These are phyloP conservation scores for Taenioides sp. DNA, from an alignment of 2,797 vertebrate species.

Conservation along the genomic window DNA sequence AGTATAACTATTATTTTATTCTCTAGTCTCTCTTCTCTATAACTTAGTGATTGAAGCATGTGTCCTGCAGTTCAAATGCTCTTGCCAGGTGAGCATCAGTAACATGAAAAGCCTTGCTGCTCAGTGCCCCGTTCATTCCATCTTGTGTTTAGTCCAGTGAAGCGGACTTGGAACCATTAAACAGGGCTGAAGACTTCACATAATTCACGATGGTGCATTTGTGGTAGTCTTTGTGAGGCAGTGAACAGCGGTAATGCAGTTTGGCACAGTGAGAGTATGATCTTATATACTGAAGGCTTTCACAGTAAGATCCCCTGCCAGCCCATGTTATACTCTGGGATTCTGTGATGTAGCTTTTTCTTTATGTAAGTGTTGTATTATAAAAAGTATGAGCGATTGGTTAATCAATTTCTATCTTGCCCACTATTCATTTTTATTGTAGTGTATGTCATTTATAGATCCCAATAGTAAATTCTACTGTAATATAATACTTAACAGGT, in stretches of 20 bases:
- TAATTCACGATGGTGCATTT: constrained; percentile 42
- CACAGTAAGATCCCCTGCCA: constrained; percentile 20
- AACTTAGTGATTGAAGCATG: constrained; percentile 4
- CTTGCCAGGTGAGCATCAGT: constrained; percentile 20
- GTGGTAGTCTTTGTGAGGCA: constrained; percentile 26
- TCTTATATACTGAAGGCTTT: constrained; percentile 42
- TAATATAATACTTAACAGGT: not conserved
- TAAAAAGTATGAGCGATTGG: constrained; percentile 1
- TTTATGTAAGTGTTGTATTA: constrained; percentile 4
- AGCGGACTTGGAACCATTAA: constrained; percentile 45
- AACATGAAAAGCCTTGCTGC: constrained; percentile 29
- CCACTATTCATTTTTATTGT: not conserved
- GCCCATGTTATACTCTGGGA: constrained; percentile 27
- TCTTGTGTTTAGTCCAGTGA: constrained; percentile 37
- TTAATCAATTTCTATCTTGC: not conserved
- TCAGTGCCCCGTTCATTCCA: constrained; percentile 10
- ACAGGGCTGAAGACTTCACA: constrained; percentile 35
- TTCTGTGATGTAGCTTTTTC: constrained; percentile 17
- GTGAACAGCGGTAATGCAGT: constrained; percentile 32
- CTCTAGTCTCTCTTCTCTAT: too few relatives aligned
- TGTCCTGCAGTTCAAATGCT: constrained; percentile 15
- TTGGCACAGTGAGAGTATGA: constrained; percentile 25
- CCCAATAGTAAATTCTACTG: not conserved
- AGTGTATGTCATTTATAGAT: not conserved
- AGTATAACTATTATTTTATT: not conserved